These are phyloP conservation scores for Melanargia galathea DNA, from an alignment of 2,888 invertebrate genomes.

Conservation along the genomic window DNA sequence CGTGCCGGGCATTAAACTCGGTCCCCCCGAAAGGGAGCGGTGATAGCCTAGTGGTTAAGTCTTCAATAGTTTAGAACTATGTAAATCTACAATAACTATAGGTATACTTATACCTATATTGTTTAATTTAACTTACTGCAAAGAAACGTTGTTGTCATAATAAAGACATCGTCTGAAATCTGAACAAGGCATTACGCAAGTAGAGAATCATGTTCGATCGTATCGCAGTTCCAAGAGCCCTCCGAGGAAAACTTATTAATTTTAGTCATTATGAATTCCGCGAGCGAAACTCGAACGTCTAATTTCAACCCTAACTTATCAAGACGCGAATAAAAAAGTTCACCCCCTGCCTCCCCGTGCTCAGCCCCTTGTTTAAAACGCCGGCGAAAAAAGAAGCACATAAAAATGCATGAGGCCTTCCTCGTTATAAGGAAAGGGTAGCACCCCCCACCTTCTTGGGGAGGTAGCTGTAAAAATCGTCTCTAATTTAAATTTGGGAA, in stretches of 20 bases:
- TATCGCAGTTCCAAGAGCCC: constrained; percentile 58
- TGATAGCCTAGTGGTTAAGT: too few species aligned
- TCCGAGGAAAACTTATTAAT: constrained; percentile 82
- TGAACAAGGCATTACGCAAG: constrained; percentile 32
- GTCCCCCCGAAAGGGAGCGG: too few species aligned
- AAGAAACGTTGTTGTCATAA: constrained; percentile 13
- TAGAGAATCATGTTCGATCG: constrained; percentile 48
- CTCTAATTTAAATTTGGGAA: constrained; percentile 83
- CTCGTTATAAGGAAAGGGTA: constrained; percentile 84
- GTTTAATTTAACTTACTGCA: background rate
- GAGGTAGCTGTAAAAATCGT: constrained; percentile 83
- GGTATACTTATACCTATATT: background rate
- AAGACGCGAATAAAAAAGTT: constrained; percentile 83
- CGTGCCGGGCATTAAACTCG: too few species aligned
- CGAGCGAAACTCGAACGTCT: constrained; percentile 83
- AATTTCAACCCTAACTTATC: constrained; percentile 84
- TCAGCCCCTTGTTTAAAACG: constrained; percentile 83
- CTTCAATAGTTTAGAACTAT: too few species aligned
- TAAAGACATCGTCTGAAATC: constrained; percentile 8
- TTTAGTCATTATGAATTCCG: constrained; percentile 83
- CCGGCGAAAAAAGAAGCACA: constrained; percentile 83
- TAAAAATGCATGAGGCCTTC: constrained; percentile 84
- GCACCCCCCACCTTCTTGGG: constrained; percentile 68
- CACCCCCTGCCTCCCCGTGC: constrained; percentile 75
- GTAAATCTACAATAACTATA: too few species aligned